Conservation (phyloP, 2,113 vertebrate genomes). For the Australoheros scitulus region DNA sequence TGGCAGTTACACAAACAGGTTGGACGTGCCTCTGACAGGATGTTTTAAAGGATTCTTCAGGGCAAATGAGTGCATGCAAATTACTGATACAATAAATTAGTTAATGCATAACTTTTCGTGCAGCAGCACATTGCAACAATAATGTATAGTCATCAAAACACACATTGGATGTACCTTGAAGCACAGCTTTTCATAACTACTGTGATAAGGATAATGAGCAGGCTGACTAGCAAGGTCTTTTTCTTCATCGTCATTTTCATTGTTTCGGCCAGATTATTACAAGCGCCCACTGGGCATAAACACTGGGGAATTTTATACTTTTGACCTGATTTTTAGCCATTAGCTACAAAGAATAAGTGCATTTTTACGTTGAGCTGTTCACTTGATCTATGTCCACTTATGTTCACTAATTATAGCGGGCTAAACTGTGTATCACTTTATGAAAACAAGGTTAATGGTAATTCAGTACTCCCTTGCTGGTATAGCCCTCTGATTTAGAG, state of each 20-base stretch:
- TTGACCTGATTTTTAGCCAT: background rate
- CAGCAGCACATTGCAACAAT: background rate
- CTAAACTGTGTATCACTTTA: background rate
- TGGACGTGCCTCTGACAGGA: background rate
- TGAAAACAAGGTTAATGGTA: background rate
- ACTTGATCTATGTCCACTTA: background rate
- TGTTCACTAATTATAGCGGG: background rate
- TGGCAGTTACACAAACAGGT: rapidly evolving
- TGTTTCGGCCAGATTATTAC: background rate
- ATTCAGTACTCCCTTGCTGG: background rate
- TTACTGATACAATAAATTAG: background rate
- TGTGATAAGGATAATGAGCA: background rate
- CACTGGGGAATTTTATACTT: background rate
- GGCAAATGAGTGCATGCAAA: no score
- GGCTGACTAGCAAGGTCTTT: rapidly evolving
- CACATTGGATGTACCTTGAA: rapidly evolving
- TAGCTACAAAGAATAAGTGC: background rate
- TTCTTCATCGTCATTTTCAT: rapidly evolving
- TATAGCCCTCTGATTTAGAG: background rate
- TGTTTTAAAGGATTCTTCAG: background rate
- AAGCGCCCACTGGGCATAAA: background rate
- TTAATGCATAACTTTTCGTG: background rate
- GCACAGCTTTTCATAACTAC: background rate
- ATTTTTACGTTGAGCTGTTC: background rate
- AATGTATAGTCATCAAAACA: rapidly evolving